phyloP scores from a whole-genome alignment of 2,113 vertebrate species.

The Alaudala cheleensis region DNA sequence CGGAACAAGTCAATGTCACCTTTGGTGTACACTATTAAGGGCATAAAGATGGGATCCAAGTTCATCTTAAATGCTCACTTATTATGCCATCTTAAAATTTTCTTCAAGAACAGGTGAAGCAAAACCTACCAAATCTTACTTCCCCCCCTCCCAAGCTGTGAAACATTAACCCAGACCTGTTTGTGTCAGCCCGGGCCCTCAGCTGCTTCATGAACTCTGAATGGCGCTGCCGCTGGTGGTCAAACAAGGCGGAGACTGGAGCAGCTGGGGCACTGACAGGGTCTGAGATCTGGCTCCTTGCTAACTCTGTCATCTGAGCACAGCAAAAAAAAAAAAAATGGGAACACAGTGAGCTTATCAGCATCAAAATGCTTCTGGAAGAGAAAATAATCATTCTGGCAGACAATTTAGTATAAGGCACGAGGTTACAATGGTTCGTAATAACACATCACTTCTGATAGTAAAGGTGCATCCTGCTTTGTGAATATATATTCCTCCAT shows the following conservation, averaged over 20 bases:
- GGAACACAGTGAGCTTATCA: not conserved
- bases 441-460: not conserved
- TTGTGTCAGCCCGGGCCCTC: constrained; percentile 68
- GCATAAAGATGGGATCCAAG: not conserved
- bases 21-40: fast-evolving
- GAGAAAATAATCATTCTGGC: not conserved
- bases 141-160: not conserved
- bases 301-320: constrained; percentile 85
- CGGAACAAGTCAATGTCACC: not conserved
- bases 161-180: constrained; percentile 74
- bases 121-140: not conserved
- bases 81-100: not conserved
- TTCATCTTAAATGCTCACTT: not conserved
- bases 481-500: not conserved
- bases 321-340: not conserved
- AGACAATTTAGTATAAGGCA: not conserved
- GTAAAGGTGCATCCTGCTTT: not conserved
- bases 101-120: not conserved
- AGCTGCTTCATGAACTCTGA: constrained; percentile 67
- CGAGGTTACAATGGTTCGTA: not conserved
- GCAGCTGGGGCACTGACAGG: constrained; percentile 61
- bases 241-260: constrained; percentile 62
- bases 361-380: not conserved
- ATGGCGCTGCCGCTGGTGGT: constrained; percentile 73
- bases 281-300: constrained; percentile 75